Evolutionary conservation across 2,113 vertebrate genomes (phyloP).

Genomic region (Recurvirostra avosetta): DNA sequence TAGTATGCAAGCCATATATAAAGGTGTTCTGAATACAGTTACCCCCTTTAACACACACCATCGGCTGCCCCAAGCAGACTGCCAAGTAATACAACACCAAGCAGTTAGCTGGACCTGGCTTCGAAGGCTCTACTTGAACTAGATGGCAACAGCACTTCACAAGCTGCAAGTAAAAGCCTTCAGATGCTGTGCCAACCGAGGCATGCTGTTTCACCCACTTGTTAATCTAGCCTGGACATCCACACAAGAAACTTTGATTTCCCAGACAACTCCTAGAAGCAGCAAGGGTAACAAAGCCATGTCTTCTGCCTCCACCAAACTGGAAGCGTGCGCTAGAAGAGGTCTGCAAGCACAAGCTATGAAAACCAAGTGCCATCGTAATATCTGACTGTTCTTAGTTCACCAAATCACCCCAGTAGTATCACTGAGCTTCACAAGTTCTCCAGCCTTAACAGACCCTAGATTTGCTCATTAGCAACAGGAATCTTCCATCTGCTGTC

Average conservation of each 20-base stretch:
- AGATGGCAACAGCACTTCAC: neutral
- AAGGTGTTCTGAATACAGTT: neutral
- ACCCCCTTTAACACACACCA: neutral
- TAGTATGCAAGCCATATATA: neutral
- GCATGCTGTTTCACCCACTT: neutral
- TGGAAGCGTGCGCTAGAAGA: accelerated
- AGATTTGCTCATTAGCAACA: neutral
- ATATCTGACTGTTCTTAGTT: neutral
- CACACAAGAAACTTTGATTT: neutral
- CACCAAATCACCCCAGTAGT: neutral
- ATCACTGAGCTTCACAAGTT: neutral
- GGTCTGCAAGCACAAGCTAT: neutral
- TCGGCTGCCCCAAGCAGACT: neutral
- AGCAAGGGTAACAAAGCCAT: neutral
- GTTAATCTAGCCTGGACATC: neutral
- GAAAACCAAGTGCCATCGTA: neutral
- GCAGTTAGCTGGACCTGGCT: neutral
- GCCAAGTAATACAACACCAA: neutral
- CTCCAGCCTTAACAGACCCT: neutral
- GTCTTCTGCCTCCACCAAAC: neutral
- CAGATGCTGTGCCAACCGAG: neutral
- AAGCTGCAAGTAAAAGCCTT: neutral
- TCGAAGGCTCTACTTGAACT: neutral
- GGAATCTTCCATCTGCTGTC: neutral
- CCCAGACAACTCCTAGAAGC: neutral